Percentiles rank a stretch among this genome's conserved stretches.
Conservation (phyloP, 2,888 invertebrate genomes). For the Gymnosoma rotundatum region DNA sequence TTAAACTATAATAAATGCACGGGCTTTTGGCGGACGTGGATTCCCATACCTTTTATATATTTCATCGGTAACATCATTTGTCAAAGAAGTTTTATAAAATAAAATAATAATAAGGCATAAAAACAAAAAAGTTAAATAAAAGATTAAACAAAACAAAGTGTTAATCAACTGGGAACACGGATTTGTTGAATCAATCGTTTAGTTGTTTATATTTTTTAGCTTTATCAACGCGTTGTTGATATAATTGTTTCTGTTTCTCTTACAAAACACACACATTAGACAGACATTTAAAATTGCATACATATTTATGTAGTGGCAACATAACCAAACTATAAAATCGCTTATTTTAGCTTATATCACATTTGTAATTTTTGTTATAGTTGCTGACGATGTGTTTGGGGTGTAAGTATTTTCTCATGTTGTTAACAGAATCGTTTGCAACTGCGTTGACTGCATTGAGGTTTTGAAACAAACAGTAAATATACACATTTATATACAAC, state of each 20-base stretch:
- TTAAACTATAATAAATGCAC: too few relatives aligned
- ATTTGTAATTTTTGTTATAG: slow-evolving; percentile 64
- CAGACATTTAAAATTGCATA: slow-evolving; percentile 35
- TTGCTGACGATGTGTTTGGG: slow-evolving; percentile 57
- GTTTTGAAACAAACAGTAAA: slow-evolving; percentile 29
- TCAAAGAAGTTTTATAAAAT: too few relatives aligned
- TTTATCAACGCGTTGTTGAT: too few relatives aligned
- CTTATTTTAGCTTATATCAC: slow-evolving; percentile 66
- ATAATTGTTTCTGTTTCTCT: neutral
- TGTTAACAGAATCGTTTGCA: slow-evolving; percentile 35
- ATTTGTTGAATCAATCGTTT: too few relatives aligned
- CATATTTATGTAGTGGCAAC: slow-evolving; percentile 46
- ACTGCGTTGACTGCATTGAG: slow-evolving; percentile 50
- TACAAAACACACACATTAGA: neutral
- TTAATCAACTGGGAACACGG: too few relatives aligned
- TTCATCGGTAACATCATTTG: too few relatives aligned
- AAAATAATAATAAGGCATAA: too few relatives aligned
- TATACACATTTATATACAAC: neutral
- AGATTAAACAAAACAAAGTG: too few relatives aligned
- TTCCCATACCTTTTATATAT: too few relatives aligned
- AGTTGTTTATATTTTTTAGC: too few relatives aligned
- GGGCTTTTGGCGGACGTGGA: too few relatives aligned
- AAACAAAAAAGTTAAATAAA: too few relatives aligned
- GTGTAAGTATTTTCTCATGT: slow-evolving; percentile 31
- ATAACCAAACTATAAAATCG: slow-evolving; percentile 44